Conservation (phyloP, 2,797 vertebrate genomes). For the Galagoides demidoff region DNA sequence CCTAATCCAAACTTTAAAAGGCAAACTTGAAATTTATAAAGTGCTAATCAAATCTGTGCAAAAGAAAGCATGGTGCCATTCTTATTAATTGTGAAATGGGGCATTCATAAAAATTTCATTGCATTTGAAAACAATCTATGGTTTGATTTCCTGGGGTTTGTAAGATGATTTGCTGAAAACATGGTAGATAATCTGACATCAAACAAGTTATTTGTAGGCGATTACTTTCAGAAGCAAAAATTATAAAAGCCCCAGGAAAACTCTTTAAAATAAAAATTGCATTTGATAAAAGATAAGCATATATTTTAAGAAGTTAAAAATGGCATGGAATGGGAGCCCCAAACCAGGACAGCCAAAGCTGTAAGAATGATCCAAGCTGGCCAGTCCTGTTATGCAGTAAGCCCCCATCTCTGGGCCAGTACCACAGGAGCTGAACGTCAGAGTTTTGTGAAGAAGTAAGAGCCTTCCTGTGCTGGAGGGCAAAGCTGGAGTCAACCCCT, state of each 20-base stretch:
- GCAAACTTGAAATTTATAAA: neutral
- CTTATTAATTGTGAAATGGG: neutral
- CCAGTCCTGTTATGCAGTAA: neutral
- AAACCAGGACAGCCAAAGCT: neutral
- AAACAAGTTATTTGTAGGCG: neutral
- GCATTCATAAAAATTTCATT: neutral
- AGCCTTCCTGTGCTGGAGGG: neutral
- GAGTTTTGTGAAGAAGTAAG: neutral
- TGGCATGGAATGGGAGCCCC: neutral
- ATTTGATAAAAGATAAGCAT: neutral
- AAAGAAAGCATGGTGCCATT: neutral
- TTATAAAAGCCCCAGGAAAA: neutral
- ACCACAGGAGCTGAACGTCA: neutral
- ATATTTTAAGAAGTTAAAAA: conserved; percentile 6
- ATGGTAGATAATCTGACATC: neutral
- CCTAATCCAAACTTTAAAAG: neutral
- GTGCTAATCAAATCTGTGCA: neutral
- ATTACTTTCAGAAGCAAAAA: conserved; percentile 33
- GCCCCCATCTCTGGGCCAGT: neutral
- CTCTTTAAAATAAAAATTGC: neutral
- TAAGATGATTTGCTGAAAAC: neutral
- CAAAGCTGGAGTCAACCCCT: neutral
- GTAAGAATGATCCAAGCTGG: neutral
- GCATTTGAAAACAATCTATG: neutral
- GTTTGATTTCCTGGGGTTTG: neutral